phyloP scores from a whole-genome alignment of 1,140 invertebrate genomes.

The Argopecten irradians region DNA sequence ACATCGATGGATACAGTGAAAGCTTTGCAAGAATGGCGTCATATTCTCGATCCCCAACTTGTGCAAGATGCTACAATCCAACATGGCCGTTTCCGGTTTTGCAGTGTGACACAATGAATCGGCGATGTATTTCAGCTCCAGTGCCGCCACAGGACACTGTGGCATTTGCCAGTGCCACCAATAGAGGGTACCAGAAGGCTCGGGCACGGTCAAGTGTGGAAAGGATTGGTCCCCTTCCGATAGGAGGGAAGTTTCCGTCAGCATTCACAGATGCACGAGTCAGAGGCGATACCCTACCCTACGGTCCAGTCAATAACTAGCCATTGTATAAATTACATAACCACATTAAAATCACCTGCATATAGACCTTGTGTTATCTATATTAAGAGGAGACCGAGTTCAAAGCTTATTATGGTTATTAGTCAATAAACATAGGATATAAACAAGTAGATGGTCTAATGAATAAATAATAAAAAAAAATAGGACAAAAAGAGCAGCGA shows the following conservation, averaged over 20 bases:
- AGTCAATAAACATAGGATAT: too few species aligned
- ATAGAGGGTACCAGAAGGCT: neutral
- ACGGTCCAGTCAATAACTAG: neutral
- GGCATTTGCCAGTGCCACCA: neutral
- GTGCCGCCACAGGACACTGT: neutral
- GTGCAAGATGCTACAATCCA: conserved; percentile 3
- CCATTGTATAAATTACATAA: too few species aligned
- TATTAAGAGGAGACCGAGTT: too few species aligned
- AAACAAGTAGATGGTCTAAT: too few species aligned
- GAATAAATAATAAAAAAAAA: too few species aligned
- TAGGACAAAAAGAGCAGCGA: too few species aligned
- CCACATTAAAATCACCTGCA: too few species aligned
- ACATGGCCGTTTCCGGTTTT: neutral
- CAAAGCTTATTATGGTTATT: too few species aligned
- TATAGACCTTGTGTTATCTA: too few species aligned
- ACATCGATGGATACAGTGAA: neutral
- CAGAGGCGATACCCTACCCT: neutral
- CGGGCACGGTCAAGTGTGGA: neutral
- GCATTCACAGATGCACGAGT: neutral
- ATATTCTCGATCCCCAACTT: neutral
- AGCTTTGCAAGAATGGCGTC: neutral
- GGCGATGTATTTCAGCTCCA: neutral
- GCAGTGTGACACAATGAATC: neutral
- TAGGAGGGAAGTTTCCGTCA: neutral
- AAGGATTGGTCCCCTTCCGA: neutral